Base-by-base conservation (phyloP, 2,113 vertebrate species). In the Scartelaos histophorus region DNA sequence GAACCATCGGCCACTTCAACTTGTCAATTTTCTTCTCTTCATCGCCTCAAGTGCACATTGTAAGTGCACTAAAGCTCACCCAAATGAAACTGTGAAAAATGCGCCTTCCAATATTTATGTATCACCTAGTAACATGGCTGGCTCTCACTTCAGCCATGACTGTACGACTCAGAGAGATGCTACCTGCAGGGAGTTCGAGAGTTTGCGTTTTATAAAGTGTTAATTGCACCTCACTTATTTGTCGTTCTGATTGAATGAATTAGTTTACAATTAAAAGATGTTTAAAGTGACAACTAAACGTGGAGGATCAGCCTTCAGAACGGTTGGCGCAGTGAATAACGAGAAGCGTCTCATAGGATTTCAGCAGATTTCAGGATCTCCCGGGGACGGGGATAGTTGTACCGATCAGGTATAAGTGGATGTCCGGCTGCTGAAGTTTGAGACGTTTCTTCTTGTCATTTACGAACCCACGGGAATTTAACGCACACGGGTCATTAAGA, bases 61-160 rank as follows among this genome's bases (percentile, higher is more conserved):
- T 53, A 25, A 68, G 35, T 49, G 53, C 22, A 24, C 70, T 22
- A 54, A 19, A 34, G 65, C 56, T 35, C 10, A 67, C 53, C 38
- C 66, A 38, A 69, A 71, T 43, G 62, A 24, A 61, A 35, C 66
- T 56, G 29, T 66, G 58, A 75, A 71, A 58, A 25, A 61, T 15
- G 21, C 2, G 67, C 17, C 19, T 53, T 71, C 61, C 67, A 66
- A 1, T 45, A n/a, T 75, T 72, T 56, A 53, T 74, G 49, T 34
- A 15, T 69, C 29, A 58, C 73, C 76, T 45, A 38, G 69, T 78
- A 78, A 75, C 77, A 70, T 1, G 70, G 73, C 57, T 66, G 58
- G 57, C 74, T 69, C 75, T 71, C 61, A 66, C 7, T 38, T 66
- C 66, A 51, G 64, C 56, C 1, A 64, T 43, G 35, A 35, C 61